These are phyloP conservation scores for Pseudopipra pipra DNA, from an alignment of 2,113 vertebrate species.

Conservation along the genomic window DNA sequence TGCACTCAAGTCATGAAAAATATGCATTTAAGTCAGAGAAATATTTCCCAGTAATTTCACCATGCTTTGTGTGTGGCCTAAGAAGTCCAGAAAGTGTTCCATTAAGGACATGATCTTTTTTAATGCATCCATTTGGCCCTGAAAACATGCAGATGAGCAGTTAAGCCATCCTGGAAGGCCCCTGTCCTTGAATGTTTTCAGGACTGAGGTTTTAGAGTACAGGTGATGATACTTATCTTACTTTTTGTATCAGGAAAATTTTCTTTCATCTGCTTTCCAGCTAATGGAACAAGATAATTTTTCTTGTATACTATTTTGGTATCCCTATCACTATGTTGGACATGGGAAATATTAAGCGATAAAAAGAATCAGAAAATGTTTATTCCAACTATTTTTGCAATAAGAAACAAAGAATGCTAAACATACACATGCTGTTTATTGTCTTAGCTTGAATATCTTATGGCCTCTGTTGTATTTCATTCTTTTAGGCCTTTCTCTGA, in stretches of 20 bases:
- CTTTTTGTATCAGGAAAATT: background rate
- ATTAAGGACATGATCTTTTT: background rate
- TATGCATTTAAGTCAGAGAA: background rate
- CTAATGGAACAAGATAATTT: background rate
- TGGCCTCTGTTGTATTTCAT: conserved; percentile 28
- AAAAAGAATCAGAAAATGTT: background rate
- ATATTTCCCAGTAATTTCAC: background rate
- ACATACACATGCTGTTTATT: background rate
- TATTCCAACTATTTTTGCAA: background rate
- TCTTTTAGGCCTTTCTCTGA: conserved; percentile 66
- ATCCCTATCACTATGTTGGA: background rate
- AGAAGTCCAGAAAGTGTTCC: background rate
- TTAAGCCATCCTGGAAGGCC: background rate
- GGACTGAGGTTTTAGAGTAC: background rate
- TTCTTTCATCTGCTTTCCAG: background rate
- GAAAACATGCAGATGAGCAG: background rate
- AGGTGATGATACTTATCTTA: background rate
- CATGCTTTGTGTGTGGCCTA: background rate
- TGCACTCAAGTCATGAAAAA: background rate
- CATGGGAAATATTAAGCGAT: background rate
- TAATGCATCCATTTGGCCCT: background rate
- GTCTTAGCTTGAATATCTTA: background rate
- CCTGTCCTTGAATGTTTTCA: background rate
- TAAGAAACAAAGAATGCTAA: background rate
- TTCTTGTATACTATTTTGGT: background rate